Evolutionary conservation across 2,888 invertebrate species (phyloP), one percentile per base, ranked within the genome.

Genomic region (Acronicta psi): DNA sequence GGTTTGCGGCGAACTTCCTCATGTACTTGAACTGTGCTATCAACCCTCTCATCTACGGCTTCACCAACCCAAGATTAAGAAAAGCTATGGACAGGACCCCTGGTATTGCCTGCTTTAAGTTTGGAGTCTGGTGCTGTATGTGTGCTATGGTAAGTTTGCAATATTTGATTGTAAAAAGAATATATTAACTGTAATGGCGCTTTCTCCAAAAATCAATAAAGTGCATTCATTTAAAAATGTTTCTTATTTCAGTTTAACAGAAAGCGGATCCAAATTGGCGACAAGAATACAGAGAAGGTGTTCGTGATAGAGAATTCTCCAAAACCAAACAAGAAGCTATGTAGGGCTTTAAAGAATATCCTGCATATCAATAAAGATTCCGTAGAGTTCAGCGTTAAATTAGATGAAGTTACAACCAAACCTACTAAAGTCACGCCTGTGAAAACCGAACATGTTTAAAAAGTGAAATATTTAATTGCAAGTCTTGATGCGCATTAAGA

Each of bases 1-100:
- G 96, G 96, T 97, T 96, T 70, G 86, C 92, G 1, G 95, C 97
- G 0, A 96, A 96, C 75, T 96, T 95, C 75, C 88, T 97, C 2
- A 96, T 97, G 85, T 96, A 96, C 71, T 77, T 96, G 3, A 97
- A 97, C 84, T 96, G 96, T 5, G 96, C 97, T 2, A 86, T 97
- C 47, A 97, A 97, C 82, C 97, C 97, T 0, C 85, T 97, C 0
- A 96, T 97, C 59, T 97, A 97, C 71, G 97, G 97, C 3, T 95
- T 96, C 55, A 96, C 96, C 10, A 97, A 97, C 78, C 95, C 95
- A 29, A 95, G 96, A 72, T 96, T 97, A 76, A 90, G 95, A 11
- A 95, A 95, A 49, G 97, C 96, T 13, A 96, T 97, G 86, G 94
- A 94, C 75, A 84, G 90, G 20, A 95, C 95, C 0, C 87, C 91